Evolutionary conservation across 35 echinoderm and acorn worm genomes (phyloP).

Genomic region (Hemicentrotus pulcherrimus): DNA sequence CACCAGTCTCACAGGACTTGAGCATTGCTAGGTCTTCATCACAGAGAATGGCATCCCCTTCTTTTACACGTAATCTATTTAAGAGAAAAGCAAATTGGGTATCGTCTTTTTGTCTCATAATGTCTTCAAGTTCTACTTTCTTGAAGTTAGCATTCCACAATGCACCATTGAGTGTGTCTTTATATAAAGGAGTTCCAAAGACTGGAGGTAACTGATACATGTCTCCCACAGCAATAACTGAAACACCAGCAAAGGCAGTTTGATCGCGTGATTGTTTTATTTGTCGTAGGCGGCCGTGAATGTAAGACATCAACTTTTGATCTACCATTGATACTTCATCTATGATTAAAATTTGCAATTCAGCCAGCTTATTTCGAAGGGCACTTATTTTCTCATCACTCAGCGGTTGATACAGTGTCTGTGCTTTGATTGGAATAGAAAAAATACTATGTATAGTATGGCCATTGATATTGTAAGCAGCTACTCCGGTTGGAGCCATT

Average conservation of each 20-base stretch:
- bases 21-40: constrained; percentile 49
- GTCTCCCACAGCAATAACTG: constrained; percentile 67
- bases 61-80: constrained; percentile 65
- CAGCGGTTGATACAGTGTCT: constrained; percentile 37
- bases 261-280: constrained; percentile 45
- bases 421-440: background rate
- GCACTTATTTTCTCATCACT: too few species aligned
- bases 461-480: constrained; percentile 59
- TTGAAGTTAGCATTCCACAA: constrained; percentile 67
- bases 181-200: constrained; percentile 45
- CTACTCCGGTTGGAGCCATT: constrained; percentile 47
- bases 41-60: constrained; percentile 5
- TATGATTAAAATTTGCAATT: constrained; percentile 55
- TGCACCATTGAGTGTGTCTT: background rate
- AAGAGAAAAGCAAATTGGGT: constrained; percentile 65
- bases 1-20: constrained; percentile 34
- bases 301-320: constrained; percentile 50
- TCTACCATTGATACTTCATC: constrained; percentile 64
- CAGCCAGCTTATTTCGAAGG: background rate
- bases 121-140: constrained; percentile 52
- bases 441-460: constrained; percentile 38
- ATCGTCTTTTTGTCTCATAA: constrained; percentile 92
- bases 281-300: constrained; percentile 61
- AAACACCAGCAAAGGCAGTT: constrained; percentile 58
- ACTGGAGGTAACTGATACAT: constrained; percentile 69